Evolutionary conservation across 2,797 vertebrate genomes (phyloP).

Genomic region (Darevskia mixta): DNA sequence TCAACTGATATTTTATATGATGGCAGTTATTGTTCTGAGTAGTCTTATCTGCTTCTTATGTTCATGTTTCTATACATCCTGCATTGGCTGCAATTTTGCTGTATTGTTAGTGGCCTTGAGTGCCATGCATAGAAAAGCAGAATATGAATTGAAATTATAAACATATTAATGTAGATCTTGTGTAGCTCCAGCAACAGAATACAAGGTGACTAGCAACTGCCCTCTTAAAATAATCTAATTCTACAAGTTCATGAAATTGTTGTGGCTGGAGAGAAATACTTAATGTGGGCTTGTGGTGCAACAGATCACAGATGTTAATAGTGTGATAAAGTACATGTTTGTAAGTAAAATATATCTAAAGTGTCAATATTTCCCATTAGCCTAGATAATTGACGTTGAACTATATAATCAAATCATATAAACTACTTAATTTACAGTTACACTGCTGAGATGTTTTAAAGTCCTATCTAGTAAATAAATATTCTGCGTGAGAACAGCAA

Average conservation of each 20-base stretch:
- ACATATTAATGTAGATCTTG: not conserved
- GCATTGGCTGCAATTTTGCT: not conserved
- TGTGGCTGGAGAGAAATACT: conserved; percentile 6
- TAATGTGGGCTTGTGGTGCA: not conserved
- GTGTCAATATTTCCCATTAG: not conserved
- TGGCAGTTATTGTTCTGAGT: not conserved
- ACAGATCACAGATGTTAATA: not conserved
- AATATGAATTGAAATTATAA: not conserved
- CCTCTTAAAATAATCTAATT: not conserved
- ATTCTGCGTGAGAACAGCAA: not conserved
- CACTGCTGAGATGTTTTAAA: not conserved
- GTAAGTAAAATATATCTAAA: not conserved
- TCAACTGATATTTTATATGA: no score
- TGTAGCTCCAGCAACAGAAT: not conserved
- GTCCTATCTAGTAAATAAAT: not conserved
- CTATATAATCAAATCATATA: not conserved
- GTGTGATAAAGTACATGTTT: not conserved
- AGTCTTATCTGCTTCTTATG: not conserved
- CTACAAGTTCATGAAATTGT: not conserved
- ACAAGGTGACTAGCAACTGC: not conserved
- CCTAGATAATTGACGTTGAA: not conserved
- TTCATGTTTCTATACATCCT: not conserved
- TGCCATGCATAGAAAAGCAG: not conserved
- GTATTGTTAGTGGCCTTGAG: not conserved
- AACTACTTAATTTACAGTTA: not conserved